Evolutionary conservation across 1,140 invertebrate species (phyloP).

Genomic region (Pogonognathellus flavescens): DNA sequence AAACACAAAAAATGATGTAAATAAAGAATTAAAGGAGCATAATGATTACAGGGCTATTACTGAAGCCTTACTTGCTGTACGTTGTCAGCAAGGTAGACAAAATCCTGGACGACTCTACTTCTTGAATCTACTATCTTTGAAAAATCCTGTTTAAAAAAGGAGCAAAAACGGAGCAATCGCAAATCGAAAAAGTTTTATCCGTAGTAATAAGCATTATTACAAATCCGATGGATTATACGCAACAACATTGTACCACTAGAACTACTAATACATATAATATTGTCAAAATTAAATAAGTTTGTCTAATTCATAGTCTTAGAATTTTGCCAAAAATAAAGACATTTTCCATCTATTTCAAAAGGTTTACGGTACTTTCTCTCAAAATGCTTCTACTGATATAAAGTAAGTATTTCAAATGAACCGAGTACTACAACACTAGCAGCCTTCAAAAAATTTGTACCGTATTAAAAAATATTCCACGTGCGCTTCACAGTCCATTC

Average conservation of each 20-base stretch:
- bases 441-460: conserved; percentile 10
- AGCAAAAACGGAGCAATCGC: conserved; percentile 57
- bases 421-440: background rate
- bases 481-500: conserved; percentile 6
- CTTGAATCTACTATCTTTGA: conserved; percentile 80
- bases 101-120: conserved; percentile 80
- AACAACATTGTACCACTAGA: background rate
- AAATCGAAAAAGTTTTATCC: conserved; percentile 2
- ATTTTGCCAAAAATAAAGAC: background rate
- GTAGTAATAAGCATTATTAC: conserved; percentile 32
- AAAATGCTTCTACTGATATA: too few relatives aligned
- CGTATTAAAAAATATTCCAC: conserved; percentile 13
- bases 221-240: background rate
- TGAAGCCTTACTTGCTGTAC: conserved; percentile 85
- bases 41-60: conserved; percentile 41
- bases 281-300: background rate
- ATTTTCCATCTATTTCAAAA: too few relatives aligned
- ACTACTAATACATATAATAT: background rate
- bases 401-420: background rate
- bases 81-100: conserved; percentile 81
- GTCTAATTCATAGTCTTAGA: background rate
- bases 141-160: conserved; percentile 76
- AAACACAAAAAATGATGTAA: conserved; percentile 15
- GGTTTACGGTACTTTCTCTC: too few relatives aligned
- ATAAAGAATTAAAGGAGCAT: conserved; percentile 9